These are phyloP conservation scores for Brachyptera putata DNA, from an alignment of 2,888 invertebrate genomes.

Conservation along the genomic window DNA sequence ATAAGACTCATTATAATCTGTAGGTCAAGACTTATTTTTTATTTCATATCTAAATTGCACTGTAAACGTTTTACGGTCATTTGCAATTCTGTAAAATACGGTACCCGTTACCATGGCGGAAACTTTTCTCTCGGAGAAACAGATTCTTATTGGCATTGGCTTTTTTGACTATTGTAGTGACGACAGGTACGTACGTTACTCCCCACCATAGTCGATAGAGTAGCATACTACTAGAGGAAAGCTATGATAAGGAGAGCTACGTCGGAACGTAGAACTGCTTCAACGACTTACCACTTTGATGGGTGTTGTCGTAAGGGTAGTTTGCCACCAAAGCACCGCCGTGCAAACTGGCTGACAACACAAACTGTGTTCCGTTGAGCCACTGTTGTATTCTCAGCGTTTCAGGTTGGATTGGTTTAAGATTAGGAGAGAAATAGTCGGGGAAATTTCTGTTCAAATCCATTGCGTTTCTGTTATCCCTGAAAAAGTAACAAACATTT, in stretches of 20 bases:
- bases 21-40: no score
- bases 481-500: conserved; percentile 33
- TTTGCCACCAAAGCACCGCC: conserved; percentile 65
- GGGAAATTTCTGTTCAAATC: conserved; percentile 62
- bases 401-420: conserved; percentile 49
- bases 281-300: conserved; percentile 43
- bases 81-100: no score
- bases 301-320: conserved; percentile 62
- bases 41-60: no score
- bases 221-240: no score
- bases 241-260: no score
- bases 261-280: no score
- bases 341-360: conserved; percentile 60
- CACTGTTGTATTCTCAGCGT: conserved; percentile 56
- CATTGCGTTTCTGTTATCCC: conserved; percentile 39
- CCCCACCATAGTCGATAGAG: no score
- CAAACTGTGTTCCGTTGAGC: conserved; percentile 54
- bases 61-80: no score
- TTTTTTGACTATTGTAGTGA: background rate
- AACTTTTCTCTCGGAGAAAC: no score
- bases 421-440: conserved; percentile 41
- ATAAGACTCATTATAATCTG: no score
- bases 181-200: background rate
- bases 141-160: no score
- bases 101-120: no score